Evolutionary conservation across 2,888 invertebrate genomes (phyloP), one percentile per base, ranked within the genome.

Genomic region (Metalampra italica): DNA sequence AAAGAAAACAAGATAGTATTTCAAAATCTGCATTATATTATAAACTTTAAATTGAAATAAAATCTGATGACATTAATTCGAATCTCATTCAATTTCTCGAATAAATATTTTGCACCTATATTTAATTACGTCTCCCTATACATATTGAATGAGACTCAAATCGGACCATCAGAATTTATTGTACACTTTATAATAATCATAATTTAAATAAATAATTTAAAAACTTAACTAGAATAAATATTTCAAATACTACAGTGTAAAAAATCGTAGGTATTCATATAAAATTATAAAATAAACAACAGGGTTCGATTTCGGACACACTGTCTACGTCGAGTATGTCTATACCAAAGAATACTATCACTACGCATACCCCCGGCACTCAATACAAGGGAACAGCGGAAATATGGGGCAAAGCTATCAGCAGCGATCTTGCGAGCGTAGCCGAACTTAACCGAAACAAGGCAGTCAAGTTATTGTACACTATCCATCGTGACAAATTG

Each of bases 101-200:
- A 71, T 73, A 73, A 76, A 75, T 76, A 74, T 67, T 69, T 69
- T 82, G 85, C 85, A 86, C 85, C 85, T 86, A 86, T 86, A 86
- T 86, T 83, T 72, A 22, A 71, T 72, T 67, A 78, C 81, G 85
- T 85, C 85, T 84, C 85, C 85, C 84, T 52, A 66, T 57, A 7
- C 60, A 45, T 64, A 81, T 75, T 75, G 73, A 73, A 70, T 75
- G 75, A 75, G 65, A 69, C 74, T 76, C 73, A 71, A 79, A 75
- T 54, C 59, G 57, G 59, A 50, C 48, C 62, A 66, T 63, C 69
- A 64, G 65, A 49, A 47, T 63, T 62, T 50, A 61, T 57, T 55
- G 22, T 22, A 22, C 54, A 36, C 30, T 52, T 45, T 55, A 57
- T 59, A 38, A 56, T 52, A 45, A 47, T 49, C 56, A 60, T 59